Evolutionary conservation across 1,140 invertebrate species (phyloP).

Genomic region (Zophobas atratus): DNA sequence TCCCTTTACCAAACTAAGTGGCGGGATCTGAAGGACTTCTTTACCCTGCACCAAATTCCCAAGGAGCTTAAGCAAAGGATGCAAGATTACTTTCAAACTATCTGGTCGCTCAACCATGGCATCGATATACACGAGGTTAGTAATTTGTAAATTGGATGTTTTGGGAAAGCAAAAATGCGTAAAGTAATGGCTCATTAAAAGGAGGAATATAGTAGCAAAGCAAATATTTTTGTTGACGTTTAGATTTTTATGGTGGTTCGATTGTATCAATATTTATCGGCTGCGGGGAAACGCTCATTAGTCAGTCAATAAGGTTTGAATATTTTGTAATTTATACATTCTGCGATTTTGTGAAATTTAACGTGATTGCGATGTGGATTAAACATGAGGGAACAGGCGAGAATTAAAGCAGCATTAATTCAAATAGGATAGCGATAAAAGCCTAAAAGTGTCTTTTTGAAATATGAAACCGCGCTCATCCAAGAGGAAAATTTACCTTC

Average conservation of each 20-base stretch:
- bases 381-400: too few relatives aligned
- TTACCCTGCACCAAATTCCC: conserved; percentile 94
- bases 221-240: not conserved
- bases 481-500: too few relatives aligned
- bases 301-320: not conserved
- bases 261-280: not conserved
- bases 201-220: not conserved
- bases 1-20: conserved; percentile 98
- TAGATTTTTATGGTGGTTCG: not conserved
- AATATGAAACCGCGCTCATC: too few relatives aligned
- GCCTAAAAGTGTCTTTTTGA: too few relatives aligned
- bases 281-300: not conserved
- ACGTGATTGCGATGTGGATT: too few relatives aligned
- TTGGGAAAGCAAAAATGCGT: not conserved
- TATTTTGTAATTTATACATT: not conserved
- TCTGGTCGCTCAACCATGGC: conserved; percentile 98
- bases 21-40: conserved; percentile 96
- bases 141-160: conserved; percentile 7
- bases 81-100: conserved; percentile 99
- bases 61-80: conserved; percentile 96
- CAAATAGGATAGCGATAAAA: too few relatives aligned
- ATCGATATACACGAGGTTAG: conserved; percentile 97
- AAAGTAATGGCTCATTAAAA: conserved; percentile 21
- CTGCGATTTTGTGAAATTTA: too few relatives aligned
- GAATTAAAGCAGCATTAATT: too few relatives aligned